These are phyloP conservation scores for Carassius carassius DNA, from an alignment of 2,113 vertebrate genomes.

Conservation along the genomic window DNA sequence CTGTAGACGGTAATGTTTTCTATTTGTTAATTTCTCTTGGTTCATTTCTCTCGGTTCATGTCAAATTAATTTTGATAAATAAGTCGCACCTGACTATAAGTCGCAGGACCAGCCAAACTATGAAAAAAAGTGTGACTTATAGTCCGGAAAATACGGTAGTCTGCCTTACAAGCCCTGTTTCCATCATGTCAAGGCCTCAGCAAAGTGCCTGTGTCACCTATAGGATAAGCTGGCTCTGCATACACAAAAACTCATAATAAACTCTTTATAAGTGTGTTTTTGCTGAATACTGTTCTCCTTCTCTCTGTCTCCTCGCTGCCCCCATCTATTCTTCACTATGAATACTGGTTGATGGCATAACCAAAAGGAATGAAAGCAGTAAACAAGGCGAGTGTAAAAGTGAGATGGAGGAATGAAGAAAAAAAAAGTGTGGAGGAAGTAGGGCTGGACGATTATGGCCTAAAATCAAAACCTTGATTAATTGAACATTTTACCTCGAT, in stretches of 20 bases:
- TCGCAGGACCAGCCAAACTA: too few relatives aligned
- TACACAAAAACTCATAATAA: neutral
- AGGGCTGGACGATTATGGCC: too few relatives aligned
- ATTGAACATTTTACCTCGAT: too few relatives aligned
- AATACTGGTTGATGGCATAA: constrained; percentile 18
- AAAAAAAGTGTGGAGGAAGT: neutral
- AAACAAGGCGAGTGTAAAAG: neutral
- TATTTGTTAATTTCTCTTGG: too few relatives aligned
- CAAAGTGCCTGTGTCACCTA: neutral
- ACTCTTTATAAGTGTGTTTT: neutral
- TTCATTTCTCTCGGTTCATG: too few relatives aligned
- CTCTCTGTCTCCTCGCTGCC: neutral
- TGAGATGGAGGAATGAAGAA: constrained; percentile 13
- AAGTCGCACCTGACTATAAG: too few relatives aligned
- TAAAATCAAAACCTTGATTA: too few relatives aligned
- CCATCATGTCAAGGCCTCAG: neutral
- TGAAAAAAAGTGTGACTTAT: too few relatives aligned
- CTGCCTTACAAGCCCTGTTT: too few relatives aligned
- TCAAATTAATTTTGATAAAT: too few relatives aligned
- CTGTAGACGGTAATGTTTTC: too few relatives aligned
- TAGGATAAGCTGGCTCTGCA: neutral
- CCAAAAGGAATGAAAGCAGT: constrained; percentile 1
- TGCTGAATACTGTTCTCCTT: constrained; percentile 6
- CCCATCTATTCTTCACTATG: neutral
- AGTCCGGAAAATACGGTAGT: too few relatives aligned